Conservation (phyloP, 1,140 invertebrate species). For the Lordiphosa collinella region DNA sequence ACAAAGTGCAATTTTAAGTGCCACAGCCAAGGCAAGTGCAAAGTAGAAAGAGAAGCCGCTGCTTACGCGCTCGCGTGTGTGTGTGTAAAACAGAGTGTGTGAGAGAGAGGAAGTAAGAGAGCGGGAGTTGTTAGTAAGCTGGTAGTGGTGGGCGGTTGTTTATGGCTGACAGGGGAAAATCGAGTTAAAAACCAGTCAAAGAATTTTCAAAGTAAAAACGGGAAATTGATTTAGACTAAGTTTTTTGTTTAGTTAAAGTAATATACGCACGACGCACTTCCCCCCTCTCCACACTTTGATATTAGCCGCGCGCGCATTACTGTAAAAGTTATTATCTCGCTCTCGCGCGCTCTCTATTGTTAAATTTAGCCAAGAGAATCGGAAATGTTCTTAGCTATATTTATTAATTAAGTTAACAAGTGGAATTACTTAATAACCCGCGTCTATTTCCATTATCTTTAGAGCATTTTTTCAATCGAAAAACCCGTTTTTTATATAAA, state of each 20-base stretch:
- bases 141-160: conserved; percentile 46
- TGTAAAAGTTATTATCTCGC: conserved; percentile 49
- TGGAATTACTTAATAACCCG: conserved; percentile 10
- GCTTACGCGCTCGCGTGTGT: conserved; percentile 31
- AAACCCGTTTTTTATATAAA: background rate
- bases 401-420: conserved; percentile 1
- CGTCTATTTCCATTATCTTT: conserved; percentile 1
- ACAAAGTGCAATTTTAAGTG: too few relatives aligned
- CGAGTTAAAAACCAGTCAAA: conserved; percentile 5
- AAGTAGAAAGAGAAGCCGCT: conserved; percentile 48
- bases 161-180: conserved; percentile 18
- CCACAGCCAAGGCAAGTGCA: conserved; percentile 1
- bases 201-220: conserved; percentile 15
- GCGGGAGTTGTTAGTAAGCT: conserved; percentile 25
- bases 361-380: background rate
- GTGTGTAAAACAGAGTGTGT: conserved; percentile 27
- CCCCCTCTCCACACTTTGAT: conserved; percentile 44
- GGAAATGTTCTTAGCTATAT: background rate
- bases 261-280: too few relatives aligned
- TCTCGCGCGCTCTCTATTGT: conserved; percentile 3
- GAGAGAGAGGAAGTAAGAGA: conserved; percentile 20
- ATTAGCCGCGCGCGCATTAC: conserved; percentile 68
- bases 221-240: conserved; percentile 15
- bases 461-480: background rate
- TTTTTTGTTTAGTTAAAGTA: conserved; percentile 24